These are phyloP conservation scores for Girardia tigrina DNA, from an alignment of 2,888 invertebrate species.

Conservation along the genomic window DNA sequence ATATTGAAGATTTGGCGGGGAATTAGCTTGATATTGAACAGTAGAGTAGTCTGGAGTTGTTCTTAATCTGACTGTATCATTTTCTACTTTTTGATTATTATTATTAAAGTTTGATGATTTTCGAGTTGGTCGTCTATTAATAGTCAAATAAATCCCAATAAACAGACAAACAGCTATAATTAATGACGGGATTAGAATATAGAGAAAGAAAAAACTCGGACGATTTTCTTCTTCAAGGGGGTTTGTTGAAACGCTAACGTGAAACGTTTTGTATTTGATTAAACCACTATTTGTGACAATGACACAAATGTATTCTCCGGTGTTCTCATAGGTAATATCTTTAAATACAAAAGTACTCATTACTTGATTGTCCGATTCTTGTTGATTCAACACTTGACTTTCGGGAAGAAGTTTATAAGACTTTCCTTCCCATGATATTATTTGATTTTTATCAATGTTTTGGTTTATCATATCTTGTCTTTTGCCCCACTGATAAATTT, in stretches of 20 bases:
- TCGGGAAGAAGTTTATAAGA: neutral
- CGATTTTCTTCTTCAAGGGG: neutral
- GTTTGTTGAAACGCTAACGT: neutral
- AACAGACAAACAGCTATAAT: neutral
- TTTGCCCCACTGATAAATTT: neutral
- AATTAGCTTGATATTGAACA: constrained; percentile 8
- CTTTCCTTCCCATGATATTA: constrained; percentile 4
- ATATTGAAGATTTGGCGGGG: neutral
- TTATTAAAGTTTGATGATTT: constrained; percentile 2
- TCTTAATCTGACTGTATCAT: neutral
- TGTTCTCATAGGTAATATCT: neutral
- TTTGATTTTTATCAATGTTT: neutral
- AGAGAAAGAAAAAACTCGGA: neutral
- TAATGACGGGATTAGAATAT: neutral
- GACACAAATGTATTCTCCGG: neutral
- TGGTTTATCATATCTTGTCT: neutral
- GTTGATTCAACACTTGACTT: neutral
- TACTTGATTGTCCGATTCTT: neutral
- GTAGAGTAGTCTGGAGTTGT: neutral
- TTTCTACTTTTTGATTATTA: neutral
- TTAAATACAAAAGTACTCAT: neutral
- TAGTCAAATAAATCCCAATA: neutral
- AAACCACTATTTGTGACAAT: neutral
- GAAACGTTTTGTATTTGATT: neutral
- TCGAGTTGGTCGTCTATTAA: neutral